A percentile compares a stretch with the other conserved stretches of the same genome.
Evolutionary conservation across 2,888 invertebrate genomes (phyloP).

Genomic region (Magallana nippona): DNA sequence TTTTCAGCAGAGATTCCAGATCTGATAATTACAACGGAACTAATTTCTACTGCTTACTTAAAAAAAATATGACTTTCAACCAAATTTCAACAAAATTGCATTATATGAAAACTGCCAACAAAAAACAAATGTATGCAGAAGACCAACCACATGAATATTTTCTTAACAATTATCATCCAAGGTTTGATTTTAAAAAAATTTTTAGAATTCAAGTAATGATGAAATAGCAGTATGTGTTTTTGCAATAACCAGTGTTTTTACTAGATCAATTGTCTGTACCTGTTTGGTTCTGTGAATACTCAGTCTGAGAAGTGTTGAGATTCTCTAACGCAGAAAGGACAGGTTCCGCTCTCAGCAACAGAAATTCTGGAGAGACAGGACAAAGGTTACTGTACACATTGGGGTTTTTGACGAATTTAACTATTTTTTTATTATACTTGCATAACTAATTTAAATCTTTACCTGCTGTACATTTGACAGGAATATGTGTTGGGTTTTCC

Average conservation of each 20-base stretch:
- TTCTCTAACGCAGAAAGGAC: slow-evolving; percentile 68
- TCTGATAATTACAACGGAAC: slow-evolving; percentile 59
- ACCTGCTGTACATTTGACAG: slow-evolving; percentile 85
- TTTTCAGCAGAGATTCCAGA: slow-evolving; percentile 70
- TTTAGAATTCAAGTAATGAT: too few species aligned
- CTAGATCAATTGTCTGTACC: slow-evolving; percentile 51
- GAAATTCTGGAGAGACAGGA: slow-evolving; percentile 74
- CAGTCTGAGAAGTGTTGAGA: slow-evolving; percentile 57
- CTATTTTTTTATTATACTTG: too few species aligned
- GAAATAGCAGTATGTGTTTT: too few species aligned
- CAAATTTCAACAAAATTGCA: too few species aligned
- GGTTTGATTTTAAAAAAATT: too few species aligned
- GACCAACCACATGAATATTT: too few species aligned
- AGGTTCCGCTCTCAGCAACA: slow-evolving; percentile 74
- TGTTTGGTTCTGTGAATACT: slow-evolving; percentile 63
- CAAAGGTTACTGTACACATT: neutral
- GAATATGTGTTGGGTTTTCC: slow-evolving; percentile 86
- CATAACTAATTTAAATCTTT: slow-evolving; percentile 7
- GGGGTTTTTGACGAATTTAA: too few species aligned
- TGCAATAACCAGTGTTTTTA: too few species aligned
- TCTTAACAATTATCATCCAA: too few species aligned
- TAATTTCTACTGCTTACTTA: neutral
- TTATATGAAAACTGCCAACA: too few species aligned
- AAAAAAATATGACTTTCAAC: neutral
- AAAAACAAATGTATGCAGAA: too few species aligned